Evolutionary conservation across 2,888 invertebrate species (phyloP), one percentile per base, ranked within the genome.

Genomic region (Chouioia cunea): DNA sequence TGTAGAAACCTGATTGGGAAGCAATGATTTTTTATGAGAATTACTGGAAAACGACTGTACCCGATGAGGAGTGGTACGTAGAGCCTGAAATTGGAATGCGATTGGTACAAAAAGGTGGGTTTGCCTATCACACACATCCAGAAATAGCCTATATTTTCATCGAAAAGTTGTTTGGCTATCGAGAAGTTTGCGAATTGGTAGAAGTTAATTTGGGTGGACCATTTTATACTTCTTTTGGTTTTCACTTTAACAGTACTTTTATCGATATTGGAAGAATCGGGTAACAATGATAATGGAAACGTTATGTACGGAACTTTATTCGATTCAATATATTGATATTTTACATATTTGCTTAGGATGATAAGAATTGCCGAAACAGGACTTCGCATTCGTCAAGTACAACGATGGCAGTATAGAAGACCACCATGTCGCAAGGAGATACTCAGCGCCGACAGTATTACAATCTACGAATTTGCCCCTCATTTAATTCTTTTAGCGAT

Each of bases 121-220:
- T 79, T 63, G 83, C 82, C 14, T 83, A 81, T 71, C 82, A 82
- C 65, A 81, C 80, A 2, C 78, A 79, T 63, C 79, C 82, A 3
- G 80, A 80, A 62, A 79, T 77, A 2, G 78, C 77, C 4, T 83
- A 83, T 68, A 81, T 81, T 0, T 77, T 78, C 27, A 73, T 83
- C 0, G 80, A 80, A 67, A 75, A 73, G 23, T 76, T 74, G 36
- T 82, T 82, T 67, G 76, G 78, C 3, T 77, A 80, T 27, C 74
- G 77, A 58, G 75, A 79, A 58, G 82, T 83, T 20, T 83, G 83
- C 65, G 79, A 77, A 52, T 72, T 83, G 54, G 79, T 81, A 27
- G 82, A 82, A 73, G 54, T 54, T 6, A 15, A 54, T 54, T 27
- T 54, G n/a, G 27, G 18, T 23, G n/a, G 20, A 23, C 18, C 18